Conservation (phyloP, 2,797 vertebrate species). For the Zalophus californianus region DNA sequence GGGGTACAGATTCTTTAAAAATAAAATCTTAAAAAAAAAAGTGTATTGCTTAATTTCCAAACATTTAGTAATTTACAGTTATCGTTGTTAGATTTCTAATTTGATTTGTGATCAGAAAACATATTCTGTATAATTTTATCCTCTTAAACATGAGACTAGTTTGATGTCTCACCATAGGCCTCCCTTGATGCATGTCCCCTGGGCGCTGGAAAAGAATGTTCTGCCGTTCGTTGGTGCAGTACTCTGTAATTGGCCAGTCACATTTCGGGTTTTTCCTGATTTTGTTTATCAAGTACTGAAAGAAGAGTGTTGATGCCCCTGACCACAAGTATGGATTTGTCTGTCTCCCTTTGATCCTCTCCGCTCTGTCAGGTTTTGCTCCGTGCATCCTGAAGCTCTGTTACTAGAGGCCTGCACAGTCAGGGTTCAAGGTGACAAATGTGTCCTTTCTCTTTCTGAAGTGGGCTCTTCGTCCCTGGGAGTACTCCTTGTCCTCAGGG, state of each 20-base stretch:
- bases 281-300: accelerated
- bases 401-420: neutral
- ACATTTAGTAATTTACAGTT: neutral
- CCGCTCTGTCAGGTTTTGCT: neutral
- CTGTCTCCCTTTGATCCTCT: neutral
- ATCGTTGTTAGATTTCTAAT: neutral
- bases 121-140: neutral
- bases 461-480: neutral
- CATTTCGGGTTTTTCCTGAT: no score
- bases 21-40: neutral
- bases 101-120: neutral
- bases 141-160: neutral
- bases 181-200: neutral
- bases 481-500: neutral
- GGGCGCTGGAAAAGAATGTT: neutral
- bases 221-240: no score
- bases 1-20: neutral
- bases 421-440: neutral
- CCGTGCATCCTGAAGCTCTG: neutral
- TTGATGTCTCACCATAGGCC: accelerated
- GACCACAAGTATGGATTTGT: accelerated
- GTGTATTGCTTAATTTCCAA: neutral
- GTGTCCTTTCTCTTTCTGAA: neutral
- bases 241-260: neutral
- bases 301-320: accelerated